Conservation (phyloP, 2,797 vertebrate genomes). For the Gymnodraco acuticeps region DNA sequence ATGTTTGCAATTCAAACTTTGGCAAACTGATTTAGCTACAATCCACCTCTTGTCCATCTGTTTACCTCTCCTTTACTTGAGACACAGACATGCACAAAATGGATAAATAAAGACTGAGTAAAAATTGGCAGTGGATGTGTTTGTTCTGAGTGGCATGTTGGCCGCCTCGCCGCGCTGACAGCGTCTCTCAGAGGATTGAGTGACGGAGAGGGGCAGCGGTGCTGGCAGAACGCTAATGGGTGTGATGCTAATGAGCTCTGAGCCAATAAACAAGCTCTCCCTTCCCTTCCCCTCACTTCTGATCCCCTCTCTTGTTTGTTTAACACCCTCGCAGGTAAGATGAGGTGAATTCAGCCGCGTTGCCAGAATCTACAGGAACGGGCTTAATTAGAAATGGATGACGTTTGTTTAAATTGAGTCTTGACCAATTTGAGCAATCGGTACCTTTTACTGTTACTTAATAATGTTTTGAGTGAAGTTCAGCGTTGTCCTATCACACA, state of each 20-base stretch:
- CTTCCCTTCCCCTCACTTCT: conserved; percentile 54
- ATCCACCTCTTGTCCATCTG: conserved; percentile 22
- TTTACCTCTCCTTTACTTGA: conserved; percentile 53
- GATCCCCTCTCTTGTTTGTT: conserved; percentile 65
- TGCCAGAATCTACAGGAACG: conserved; percentile 25
- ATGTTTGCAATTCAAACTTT: conserved; percentile 22
- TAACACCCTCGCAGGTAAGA: conserved; percentile 53
- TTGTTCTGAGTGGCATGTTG: conserved; percentile 69
- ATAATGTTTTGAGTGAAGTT: neutral
- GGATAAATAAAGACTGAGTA: conserved; percentile 63
- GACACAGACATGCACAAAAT: conserved; percentile 45
- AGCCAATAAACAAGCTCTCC: conserved; percentile 73
- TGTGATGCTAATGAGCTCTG: conserved; percentile 79
- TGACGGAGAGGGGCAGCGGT: conserved; percentile 64
- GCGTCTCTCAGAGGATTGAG: conserved; percentile 70
- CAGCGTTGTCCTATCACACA: neutral
- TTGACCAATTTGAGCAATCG: neutral
- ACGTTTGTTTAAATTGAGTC: neutral
- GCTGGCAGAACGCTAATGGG: conserved; percentile 75
- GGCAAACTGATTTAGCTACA: neutral
- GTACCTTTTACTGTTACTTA: neutral
- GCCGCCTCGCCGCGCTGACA: conserved; percentile 64
- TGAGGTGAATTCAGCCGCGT: conserved; percentile 30
- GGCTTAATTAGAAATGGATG: neutral
- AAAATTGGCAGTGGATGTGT: conserved; percentile 67